Conservation (phyloP, 2,888 invertebrate genomes). For the Himalopsyche tibetana region DNA sequence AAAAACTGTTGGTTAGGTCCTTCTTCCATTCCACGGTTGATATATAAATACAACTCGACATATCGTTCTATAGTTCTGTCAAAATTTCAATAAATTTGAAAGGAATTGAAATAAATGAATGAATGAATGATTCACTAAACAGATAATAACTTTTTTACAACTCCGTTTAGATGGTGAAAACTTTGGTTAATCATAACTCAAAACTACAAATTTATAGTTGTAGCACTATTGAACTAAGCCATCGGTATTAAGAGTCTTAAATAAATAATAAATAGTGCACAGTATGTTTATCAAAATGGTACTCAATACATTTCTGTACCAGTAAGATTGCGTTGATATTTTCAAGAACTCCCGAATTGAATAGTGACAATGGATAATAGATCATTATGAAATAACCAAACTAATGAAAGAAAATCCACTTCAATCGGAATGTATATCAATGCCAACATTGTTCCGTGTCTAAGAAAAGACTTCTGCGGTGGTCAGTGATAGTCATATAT, state of each 20-base stretch:
- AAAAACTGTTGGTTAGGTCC: no score
- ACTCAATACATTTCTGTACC: background rate
- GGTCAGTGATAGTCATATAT: background rate
- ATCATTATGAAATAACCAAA: constrained; percentile 63
- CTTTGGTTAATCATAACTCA: no score
- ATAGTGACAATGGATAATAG: constrained; percentile 64
- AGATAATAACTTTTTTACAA: no score
- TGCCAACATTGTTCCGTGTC: constrained; percentile 67
- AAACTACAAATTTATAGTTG: no score
- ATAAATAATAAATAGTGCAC: background rate
- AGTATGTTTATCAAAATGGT: background rate
- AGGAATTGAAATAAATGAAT: no score
- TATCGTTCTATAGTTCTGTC: no score
- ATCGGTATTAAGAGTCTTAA: background rate
- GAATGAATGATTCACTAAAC: no score
- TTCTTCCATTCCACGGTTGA: no score
- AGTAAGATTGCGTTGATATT: background rate
- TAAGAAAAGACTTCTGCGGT: background rate
- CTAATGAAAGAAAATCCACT: constrained; percentile 64
- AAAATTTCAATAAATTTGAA: no score
- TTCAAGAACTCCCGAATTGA: constrained; percentile 65
- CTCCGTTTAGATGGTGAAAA: no score
- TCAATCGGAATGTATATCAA: constrained; percentile 67
- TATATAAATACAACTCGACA: no score
- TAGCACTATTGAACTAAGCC: no score